Conservation (phyloP, 2,113 vertebrate genomes). For the Rattus rattus region DNA sequence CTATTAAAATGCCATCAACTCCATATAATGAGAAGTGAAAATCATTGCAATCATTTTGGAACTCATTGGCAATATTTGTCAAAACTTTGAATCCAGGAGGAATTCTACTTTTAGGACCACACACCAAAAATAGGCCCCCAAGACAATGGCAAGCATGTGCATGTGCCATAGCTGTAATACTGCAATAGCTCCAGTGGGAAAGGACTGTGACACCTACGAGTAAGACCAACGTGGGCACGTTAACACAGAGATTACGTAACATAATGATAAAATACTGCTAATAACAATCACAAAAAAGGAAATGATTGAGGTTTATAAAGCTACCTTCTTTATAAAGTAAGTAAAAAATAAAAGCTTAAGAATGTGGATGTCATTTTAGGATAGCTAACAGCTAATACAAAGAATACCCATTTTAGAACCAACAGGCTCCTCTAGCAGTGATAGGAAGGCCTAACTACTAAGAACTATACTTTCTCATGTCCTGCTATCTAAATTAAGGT, state of each 20-base stretch:
- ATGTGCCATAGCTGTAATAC: not conserved
- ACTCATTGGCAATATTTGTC: not conserved
- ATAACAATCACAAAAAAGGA: slow-evolving; percentile 20
- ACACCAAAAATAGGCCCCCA: not conserved
- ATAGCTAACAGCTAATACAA: not conserved
- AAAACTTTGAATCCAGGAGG: not conserved
- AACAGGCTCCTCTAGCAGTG: not conserved
- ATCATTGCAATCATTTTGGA: not conserved
- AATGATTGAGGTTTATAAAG: slow-evolving; percentile 7
- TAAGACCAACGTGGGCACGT: not conserved
- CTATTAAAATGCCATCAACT: not conserved
- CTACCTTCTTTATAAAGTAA: not conserved
- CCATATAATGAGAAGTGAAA: not conserved
- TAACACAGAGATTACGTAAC: not conserved
- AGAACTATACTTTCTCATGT: not conserved
- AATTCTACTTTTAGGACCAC: slow-evolving; percentile 20
- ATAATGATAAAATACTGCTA: not conserved
- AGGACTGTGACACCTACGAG: not conserved
- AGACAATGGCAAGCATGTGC: not conserved
- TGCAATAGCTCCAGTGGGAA: not conserved
- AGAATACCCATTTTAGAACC: not conserved
- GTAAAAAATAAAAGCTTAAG: slow-evolving; percentile 13
- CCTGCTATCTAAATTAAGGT: slow-evolving; percentile 11
- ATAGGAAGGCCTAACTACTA: not conserved
- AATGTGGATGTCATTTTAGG: not conserved